Base-by-base conservation (phyloP, 2,888 invertebrate species). In the Nineta flava region DNA sequence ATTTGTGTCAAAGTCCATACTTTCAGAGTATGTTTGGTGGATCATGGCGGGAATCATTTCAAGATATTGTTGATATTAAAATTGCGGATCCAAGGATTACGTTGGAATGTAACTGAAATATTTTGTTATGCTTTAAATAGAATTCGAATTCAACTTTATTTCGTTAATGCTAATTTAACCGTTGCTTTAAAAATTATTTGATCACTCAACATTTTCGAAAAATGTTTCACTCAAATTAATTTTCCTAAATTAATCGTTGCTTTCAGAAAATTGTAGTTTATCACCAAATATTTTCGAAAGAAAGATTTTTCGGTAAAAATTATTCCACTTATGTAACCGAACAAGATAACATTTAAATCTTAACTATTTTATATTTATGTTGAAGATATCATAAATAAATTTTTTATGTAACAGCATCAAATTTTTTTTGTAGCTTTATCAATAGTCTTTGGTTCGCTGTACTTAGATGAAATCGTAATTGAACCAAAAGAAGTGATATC, bases 11-110 rank as follows among this genome's bases (percentile, higher is more conserved):
- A 74, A 84, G 84, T 60, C 81, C 81, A 1, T 86, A 86, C 62
- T 87, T 87, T 65, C 74, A 77, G 10, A 82, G 83, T 59, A 86
- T 87, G 86, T 86, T 86, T 63, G 81, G 77, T 57, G 86, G 86
- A 4, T 75, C 80, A 2, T 87, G 86, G 86, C 72, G 74, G 57
- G 86, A 87, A 65, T 72, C 81, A 0, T 72, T 73, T 46, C 76
- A 81, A 64, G 73, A 75, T 55, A 70, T 75, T 52, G 75, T 87
- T 38, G 69, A 67, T 50, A 80, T 86, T 48, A 77, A 81, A 64
- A 78, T 85, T 47, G 71, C 77, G 3, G 85, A 86, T 70, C 77
- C 81, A 12, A 74, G 79, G 53, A 81, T 86, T 52, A 82, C 77
- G 4, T 59, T 73, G 50, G 77, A 81, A 50, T 77, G 83, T 81